phyloP scores from a whole-genome alignment of 2,797 vertebrate genomes.

The Spinibarbus caldwelli region DNA sequence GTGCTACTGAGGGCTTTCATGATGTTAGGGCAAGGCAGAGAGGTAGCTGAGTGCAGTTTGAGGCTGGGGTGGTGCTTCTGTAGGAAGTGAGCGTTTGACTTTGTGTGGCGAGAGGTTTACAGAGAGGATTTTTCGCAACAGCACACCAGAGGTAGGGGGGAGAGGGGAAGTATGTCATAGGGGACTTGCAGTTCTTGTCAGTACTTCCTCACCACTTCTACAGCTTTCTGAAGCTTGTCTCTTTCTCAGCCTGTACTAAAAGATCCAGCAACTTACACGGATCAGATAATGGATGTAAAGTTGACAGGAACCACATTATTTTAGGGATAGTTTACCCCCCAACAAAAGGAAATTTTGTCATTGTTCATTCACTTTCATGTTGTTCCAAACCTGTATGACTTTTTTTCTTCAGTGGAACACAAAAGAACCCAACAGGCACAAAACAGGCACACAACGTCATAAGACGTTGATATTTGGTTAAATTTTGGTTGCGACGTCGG shows the following conservation, averaged over 20 bases:
- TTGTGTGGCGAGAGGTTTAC: not conserved
- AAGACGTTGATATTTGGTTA: too few species aligned
- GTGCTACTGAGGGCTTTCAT: not conserved
- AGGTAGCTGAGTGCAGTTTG: not conserved
- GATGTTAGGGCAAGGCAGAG: not conserved
- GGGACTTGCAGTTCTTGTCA: slow-evolving; percentile 63
- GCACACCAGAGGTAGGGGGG: slow-evolving; percentile 22
- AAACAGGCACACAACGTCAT: too few species aligned
- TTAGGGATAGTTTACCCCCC: not conserved
- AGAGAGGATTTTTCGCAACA: slow-evolving; percentile 43
- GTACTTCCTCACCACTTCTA: slow-evolving; percentile 69
- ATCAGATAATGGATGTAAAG: not conserved
- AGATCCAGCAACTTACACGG: not conserved
- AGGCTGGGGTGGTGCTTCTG: slow-evolving; percentile 22
- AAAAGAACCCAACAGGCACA: too few species aligned
- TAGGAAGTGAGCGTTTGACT: slow-evolving; percentile 49
- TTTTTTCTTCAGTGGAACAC: not conserved
- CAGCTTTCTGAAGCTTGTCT: slow-evolving; percentile 7
- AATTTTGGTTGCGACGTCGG: too few species aligned
- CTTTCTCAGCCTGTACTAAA: not conserved
- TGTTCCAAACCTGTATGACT: not conserved
- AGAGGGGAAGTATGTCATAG: slow-evolving; percentile 52
- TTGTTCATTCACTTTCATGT: not conserved
- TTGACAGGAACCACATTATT: not conserved
- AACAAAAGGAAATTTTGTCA: not conserved